Base-by-base conservation (phyloP, 1,140 invertebrate genomes). In the Hydropsyche tenuis region DNA sequence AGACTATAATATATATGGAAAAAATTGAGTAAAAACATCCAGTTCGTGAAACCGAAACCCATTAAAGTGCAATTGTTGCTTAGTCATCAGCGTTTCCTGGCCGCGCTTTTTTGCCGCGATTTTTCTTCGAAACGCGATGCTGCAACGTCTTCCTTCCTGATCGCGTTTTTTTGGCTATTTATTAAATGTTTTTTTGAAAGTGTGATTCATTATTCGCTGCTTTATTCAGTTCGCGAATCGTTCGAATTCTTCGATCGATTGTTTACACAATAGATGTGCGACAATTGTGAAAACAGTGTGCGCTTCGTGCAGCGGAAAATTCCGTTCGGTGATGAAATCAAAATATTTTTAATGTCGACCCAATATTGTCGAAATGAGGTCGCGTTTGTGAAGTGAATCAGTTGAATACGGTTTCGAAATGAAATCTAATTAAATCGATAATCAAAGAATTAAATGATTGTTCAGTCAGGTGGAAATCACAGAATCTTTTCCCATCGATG, bases 221-320 rank as follows among this genome's bases (percentile, higher is more conserved):
- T 48, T 22, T 69, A n/a, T n/a, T n/a, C n/a, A n/a, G n/a, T n/a
- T n/a, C n/a, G 4, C 14, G 16, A 23, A 48, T 69, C n/a, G 45
- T 51, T 43, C 25, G 20, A 69, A 65, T 65, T 65, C 63, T 65
- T 20, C 63, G 63, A 45, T 65, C 63, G 4, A 51, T 4, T 60
- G 56, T 60, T 60, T 20, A 60, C 56, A 60, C 30, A 9, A 20
- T 60, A 20, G 23, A 60, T 20, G 56, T 14, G n/a, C 12, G 7
- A 48, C 68, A 70, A 70, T 70, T 70, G 68, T 56, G 68, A 70
- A 70, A 70, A 70, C 68, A 70, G 16, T n/a, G 16, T 70, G 68
- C 14, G 27, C 63, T 18, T 18, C 16, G 5, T 56, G n/a, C 45
- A 51, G 23, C 18, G 68, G 68, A 70, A 70, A 70, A 37, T 70